phyloP scores from a whole-genome alignment of 1,140 invertebrate species.

The Macrosteles quadrilineatus region DNA sequence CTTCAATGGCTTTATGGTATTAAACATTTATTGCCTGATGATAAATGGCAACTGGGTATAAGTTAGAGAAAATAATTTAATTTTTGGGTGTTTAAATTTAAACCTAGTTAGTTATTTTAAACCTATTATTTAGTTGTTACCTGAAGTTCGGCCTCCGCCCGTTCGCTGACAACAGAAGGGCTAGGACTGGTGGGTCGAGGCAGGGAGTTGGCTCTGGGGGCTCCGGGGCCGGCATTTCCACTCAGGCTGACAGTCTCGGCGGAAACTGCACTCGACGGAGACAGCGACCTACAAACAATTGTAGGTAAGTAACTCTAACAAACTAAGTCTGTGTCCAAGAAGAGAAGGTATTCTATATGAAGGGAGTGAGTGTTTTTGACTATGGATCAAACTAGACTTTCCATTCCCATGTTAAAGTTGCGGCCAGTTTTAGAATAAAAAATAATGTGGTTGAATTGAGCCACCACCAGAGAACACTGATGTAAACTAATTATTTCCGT shows the following conservation, averaged over 20 bases:
- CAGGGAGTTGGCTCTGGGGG: slow-evolving; percentile 58
- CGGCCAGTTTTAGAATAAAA: not conserved
- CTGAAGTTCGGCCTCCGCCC: slow-evolving; percentile 66
- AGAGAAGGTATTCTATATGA: not conserved
- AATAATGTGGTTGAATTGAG: not conserved
- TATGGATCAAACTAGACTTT: no score
- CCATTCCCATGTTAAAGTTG: no score
- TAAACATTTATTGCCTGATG: no score
- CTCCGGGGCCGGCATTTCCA: slow-evolving; percentile 33
- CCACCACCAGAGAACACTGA: not conserved
- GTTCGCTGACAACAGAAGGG: slow-evolving; percentile 78
- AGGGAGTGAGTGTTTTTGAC: not conserved
- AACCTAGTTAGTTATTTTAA: no score
- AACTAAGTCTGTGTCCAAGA: not conserved
- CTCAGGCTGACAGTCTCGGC: slow-evolving; percentile 63
- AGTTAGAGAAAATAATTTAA: no score
- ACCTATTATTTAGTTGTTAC: no score
- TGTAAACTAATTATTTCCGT: not conserved
- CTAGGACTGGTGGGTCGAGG: slow-evolving; percentile 80
- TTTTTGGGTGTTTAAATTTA: no score
- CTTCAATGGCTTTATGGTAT: no score
- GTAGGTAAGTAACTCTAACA: slow-evolving; percentile 15
- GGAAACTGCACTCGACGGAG: slow-evolving; percentile 63
- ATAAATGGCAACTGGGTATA: no score
- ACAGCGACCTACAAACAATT: slow-evolving; percentile 52